Conservation (phyloP, 2,797 vertebrate species). For the Liparis tanakae region DNA sequence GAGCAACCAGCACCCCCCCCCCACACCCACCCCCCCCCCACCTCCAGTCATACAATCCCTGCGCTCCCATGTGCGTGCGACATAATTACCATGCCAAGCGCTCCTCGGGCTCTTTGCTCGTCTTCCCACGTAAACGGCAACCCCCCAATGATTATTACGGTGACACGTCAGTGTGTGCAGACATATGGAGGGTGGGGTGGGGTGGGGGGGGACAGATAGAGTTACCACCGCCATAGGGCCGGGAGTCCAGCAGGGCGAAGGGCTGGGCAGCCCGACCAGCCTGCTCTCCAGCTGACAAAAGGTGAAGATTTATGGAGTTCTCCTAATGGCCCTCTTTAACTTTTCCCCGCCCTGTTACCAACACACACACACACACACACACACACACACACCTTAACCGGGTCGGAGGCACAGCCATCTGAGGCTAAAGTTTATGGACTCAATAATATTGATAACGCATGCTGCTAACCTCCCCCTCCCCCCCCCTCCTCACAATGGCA, state of each 20-base stretch:
- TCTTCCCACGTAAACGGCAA: slow-evolving; percentile 61
- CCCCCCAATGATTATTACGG: slow-evolving; percentile 60
- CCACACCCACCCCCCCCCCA: no score
- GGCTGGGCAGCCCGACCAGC: slow-evolving; percentile 31
- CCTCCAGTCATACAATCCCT: slow-evolving; percentile 34
- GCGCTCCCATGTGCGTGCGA: slow-evolving; percentile 17
- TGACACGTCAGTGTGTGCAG: slow-evolving; percentile 60
- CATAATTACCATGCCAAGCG: slow-evolving; percentile 64
- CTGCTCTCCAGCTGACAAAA: slow-evolving; percentile 60
- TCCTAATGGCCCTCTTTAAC: slow-evolving; percentile 20
- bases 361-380: slow-evolving; percentile 30
- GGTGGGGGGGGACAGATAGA: slow-evolving; percentile 35
- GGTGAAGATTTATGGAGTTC: slow-evolving; percentile 63
- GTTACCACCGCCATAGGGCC: slow-evolving; percentile 57
- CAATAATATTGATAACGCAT: slow-evolving; percentile 79
- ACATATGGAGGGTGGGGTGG: slow-evolving; percentile 55
- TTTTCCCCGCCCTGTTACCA: slow-evolving; percentile 38
- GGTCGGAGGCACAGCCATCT: slow-evolving; percentile 69
- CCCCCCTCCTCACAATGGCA: slow-evolving; percentile 12
- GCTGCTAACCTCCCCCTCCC: slow-evolving; percentile 41
- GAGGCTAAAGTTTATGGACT: slow-evolving; percentile 71
- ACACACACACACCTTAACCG: slow-evolving; percentile 63
- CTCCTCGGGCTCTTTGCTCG: slow-evolving; percentile 50
- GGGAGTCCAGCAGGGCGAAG: slow-evolving; percentile 25
- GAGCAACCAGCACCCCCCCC: not conserved